These are phyloP conservation scores for Centropristis striata DNA, from an alignment of 2,113 vertebrate species.

Conservation along the genomic window DNA sequence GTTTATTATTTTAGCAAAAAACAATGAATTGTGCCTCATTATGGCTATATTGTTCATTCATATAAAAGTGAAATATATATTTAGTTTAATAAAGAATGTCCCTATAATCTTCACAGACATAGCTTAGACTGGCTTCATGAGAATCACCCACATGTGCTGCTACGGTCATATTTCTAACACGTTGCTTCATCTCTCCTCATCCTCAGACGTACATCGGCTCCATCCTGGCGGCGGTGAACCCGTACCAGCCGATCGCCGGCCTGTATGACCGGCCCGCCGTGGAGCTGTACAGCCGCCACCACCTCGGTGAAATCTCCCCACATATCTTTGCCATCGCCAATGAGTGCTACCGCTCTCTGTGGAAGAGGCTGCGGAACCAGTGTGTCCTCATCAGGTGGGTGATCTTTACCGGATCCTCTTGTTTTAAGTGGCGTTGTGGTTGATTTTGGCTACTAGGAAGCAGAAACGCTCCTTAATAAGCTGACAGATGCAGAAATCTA, in stretches of 20 bases:
- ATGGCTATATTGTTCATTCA: no score
- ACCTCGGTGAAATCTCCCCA: slow-evolving; percentile 92
- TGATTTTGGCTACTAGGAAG: slow-evolving; percentile 5
- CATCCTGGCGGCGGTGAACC: slow-evolving; percentile 96
- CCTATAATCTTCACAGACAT: no score
- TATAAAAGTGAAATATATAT: no score
- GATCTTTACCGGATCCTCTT: not conserved
- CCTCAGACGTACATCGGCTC: slow-evolving; percentile 96
- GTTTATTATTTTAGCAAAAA: no score
- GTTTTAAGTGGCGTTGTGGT: rapidly evolving
- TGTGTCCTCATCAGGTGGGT: slow-evolving; percentile 98
- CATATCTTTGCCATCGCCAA: slow-evolving; percentile 97
- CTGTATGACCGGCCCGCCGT: slow-evolving; percentile 88
- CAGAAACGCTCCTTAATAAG: not conserved
- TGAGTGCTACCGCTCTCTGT: slow-evolving; percentile 97
- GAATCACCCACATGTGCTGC: no score
- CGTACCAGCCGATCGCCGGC: slow-evolving; percentile 91
- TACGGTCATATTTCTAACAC: not conserved
- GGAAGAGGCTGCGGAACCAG: slow-evolving; percentile 94
- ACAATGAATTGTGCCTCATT: no score
- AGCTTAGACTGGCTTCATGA: no score
- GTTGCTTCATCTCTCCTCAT: not conserved
- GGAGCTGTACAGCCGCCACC: slow-evolving; percentile 90
- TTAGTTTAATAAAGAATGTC: no score
- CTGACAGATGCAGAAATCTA: not conserved